These are phyloP conservation scores for Salvator merianae DNA, from an alignment of 2,113 vertebrate genomes.

Conservation along the genomic window DNA sequence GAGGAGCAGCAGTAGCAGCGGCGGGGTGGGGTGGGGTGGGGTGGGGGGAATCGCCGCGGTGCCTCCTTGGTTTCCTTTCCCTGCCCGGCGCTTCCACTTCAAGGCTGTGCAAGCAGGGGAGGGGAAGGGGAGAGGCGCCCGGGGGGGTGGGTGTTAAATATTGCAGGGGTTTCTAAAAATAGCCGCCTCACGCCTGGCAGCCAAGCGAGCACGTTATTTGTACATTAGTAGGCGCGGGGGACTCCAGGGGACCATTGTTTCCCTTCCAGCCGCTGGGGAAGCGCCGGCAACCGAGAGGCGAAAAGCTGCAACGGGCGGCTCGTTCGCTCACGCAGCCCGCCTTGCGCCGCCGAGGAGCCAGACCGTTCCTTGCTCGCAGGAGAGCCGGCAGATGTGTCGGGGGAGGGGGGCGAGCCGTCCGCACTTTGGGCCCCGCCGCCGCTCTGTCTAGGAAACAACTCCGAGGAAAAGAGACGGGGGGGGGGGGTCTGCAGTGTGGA, in stretches of 20 bases:
- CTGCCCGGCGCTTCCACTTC: background rate
- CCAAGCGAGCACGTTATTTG: conserved; percentile 24
- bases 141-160: background rate
- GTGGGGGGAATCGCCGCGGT: background rate
- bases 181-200: conserved; percentile 41
- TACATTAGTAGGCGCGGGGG: conserved; percentile 18
- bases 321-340: conserved; percentile 28
- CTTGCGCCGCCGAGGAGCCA: background rate
- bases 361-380: background rate
- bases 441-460: background rate
- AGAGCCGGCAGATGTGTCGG: background rate
- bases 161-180: conserved; percentile 36
- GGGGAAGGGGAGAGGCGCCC: background rate
- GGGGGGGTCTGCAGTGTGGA: background rate
- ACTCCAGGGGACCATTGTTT: conserved; percentile 39
- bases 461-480: background rate
- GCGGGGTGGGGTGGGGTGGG: background rate
- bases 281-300: conserved; percentile 24
- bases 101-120: background rate
- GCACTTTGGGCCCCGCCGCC: background rate
- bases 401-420: background rate
- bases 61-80: background rate
- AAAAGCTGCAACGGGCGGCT: conserved; percentile 13
- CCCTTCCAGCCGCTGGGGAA: conserved; percentile 35
- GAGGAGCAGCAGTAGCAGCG: background rate